A percentile compares a stretch with the other conserved stretches of the same genome.
phyloP scores from a whole-genome alignment of 2,888 invertebrate species.

The Nemapogon koenigi region DNA sequence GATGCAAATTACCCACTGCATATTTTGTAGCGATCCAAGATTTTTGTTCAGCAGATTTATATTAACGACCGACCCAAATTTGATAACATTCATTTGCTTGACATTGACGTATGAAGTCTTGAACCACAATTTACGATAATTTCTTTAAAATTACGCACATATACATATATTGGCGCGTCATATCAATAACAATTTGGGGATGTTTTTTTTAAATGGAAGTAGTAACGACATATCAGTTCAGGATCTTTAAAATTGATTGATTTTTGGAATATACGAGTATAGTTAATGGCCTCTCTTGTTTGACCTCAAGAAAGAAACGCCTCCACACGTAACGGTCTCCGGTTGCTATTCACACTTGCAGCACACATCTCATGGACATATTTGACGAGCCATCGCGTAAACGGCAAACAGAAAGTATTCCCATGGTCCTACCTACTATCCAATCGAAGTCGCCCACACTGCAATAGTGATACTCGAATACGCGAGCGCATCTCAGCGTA shows the following conservation, averaged over 20 bases:
- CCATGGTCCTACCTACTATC: conserved; percentile 8
- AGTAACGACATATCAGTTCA: too few relatives aligned
- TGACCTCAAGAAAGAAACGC: conserved; percentile 2
- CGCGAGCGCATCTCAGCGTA: background rate
- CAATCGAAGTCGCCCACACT: conserved; percentile 20
- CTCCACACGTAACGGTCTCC: conserved; percentile 7
- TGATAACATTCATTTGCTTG: conserved; percentile 13
- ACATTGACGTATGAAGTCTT: conserved; percentile 1
- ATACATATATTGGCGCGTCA: too few relatives aligned
- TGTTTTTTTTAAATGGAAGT: too few relatives aligned
- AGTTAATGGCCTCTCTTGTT: too few relatives aligned
- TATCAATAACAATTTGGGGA: too few relatives aligned
- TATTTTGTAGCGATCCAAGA: conserved; percentile 1
- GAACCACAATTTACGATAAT: too few relatives aligned
- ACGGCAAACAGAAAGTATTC: conserved; percentile 17
- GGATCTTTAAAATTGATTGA: too few relatives aligned
- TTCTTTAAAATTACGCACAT: too few relatives aligned
- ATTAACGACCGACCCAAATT: conserved; percentile 19
- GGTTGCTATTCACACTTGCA: conserved; percentile 28
- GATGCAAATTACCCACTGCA: conserved; percentile 35
- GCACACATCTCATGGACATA: conserved; percentile 28
- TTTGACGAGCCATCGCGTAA: conserved; percentile 32
- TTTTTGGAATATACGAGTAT: too few relatives aligned
- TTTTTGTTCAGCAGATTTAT: conserved; percentile 22
- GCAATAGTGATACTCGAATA: conserved; percentile 10